A percentile compares a stretch with the other conserved stretches of the same genome.
phyloP scores from a whole-genome alignment of 2,113 vertebrate species.

The Passerina amoena region DNA sequence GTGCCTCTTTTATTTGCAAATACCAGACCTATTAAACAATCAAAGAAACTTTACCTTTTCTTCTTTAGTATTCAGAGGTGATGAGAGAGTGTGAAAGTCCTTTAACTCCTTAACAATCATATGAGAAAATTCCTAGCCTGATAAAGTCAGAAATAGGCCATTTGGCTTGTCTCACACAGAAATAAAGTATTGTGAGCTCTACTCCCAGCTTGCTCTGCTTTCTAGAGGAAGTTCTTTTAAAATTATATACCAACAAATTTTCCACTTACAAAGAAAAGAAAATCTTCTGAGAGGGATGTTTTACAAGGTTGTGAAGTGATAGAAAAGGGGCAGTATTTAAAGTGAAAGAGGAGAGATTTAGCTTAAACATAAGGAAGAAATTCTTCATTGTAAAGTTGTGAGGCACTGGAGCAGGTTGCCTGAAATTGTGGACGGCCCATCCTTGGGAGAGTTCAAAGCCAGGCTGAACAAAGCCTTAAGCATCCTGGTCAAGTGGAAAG shows the following conservation, averaged over 20 bases:
- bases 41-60: background rate
- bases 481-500: background rate
- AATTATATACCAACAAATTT: background rate
- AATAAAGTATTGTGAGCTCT: background rate
- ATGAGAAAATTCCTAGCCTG: background rate
- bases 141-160: background rate
- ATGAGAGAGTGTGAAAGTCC: background rate
- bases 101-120: background rate
- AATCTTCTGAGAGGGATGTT: background rate
- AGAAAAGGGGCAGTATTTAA: background rate
- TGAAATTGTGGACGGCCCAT: background rate
- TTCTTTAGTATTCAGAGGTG: background rate
- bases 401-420: background rate
- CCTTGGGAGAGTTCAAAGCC: too few species aligned
- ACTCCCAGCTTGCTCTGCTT: background rate
- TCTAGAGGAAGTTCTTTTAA: background rate
- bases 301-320: background rate
- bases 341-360: background rate
- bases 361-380: background rate
- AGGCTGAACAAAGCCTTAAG: background rate
- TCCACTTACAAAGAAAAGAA: slow-evolving; percentile 6
- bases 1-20: background rate
- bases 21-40: background rate
- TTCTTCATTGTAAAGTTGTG: too few species aligned
- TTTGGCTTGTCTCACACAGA: background rate